Percentiles rank a stretch among this genome's conserved stretches.
Conservation (phyloP, 2,888 invertebrate genomes). For the Drosophila infuscata region DNA sequence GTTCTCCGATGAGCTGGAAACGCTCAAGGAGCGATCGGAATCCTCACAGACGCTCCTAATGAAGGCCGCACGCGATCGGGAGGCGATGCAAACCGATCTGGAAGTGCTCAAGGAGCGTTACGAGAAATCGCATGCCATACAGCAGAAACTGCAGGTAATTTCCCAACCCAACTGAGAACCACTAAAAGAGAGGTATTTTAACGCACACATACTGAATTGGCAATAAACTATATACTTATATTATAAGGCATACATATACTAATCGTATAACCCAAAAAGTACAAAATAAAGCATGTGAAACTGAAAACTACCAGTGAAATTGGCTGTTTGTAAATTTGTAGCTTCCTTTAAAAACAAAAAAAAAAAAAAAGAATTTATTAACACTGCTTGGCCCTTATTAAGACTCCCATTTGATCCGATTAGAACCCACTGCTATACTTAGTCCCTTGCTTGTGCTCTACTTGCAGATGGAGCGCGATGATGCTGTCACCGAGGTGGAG, state of each 20-base stretch:
- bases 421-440: constrained; percentile 2
- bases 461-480: constrained; percentile 92
- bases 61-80: constrained; percentile 93
- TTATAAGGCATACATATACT: constrained; percentile 35
- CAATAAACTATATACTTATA: constrained; percentile 35
- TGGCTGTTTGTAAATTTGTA: constrained; percentile 84
- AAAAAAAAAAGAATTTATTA: neutral
- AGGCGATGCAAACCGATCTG: constrained; percentile 93
- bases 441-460: neutral
- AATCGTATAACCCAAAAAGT: constrained; percentile 40
- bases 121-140: constrained; percentile 93
- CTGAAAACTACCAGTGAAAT: constrained; percentile 67
- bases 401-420: neutral
- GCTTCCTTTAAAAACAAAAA: constrained; percentile 52
- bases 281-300: constrained; percentile 66
- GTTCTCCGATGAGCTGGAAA: constrained; percentile 92
- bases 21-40: constrained; percentile 93
- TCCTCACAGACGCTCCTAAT: constrained; percentile 92
- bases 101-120: constrained; percentile 94
- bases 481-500: constrained; percentile 93
- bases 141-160: constrained; percentile 92
- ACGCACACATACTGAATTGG: constrained; percentile 16
- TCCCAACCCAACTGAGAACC: constrained; percentile 11
- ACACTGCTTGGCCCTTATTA: constrained; percentile 42
- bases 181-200: constrained; percentile 33